Evolutionary conservation across 1,140 invertebrate species (phyloP).

Genomic region (Saccostrea cuccullata): DNA sequence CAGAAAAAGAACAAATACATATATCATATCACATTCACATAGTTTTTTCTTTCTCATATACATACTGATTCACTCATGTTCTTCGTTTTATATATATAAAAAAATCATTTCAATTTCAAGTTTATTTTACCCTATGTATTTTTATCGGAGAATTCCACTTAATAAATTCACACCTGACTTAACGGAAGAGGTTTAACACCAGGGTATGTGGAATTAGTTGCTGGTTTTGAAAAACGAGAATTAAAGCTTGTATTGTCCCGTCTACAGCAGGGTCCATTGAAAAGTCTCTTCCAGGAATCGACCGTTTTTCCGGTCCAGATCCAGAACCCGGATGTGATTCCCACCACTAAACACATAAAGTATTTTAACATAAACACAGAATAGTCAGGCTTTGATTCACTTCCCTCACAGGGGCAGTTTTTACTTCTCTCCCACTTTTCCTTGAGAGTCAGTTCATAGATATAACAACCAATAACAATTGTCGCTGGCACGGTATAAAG

Average conservation of each 20-base stretch:
- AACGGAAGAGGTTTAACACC: conserved; percentile 70
- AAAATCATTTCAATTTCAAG: neutral
- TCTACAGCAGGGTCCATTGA: conserved; percentile 72
- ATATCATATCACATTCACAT: neutral
- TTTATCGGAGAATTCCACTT: conserved; percentile 32
- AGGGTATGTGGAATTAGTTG: conserved; percentile 67
- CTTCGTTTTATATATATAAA: neutral
- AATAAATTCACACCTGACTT: conserved; percentile 67
- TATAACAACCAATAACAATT: conserved; percentile 93
- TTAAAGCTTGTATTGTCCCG: conserved; percentile 59
- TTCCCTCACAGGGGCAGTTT: conserved; percentile 83
- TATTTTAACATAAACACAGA: conserved; percentile 82
- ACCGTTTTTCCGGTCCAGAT: conserved; percentile 84
- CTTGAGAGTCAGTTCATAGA: conserved; percentile 81
- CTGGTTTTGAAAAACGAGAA: conserved; percentile 62
- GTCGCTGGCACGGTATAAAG: conserved; percentile 97
- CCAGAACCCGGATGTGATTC: conserved; percentile 84
- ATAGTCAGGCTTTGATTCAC: conserved; percentile 80
- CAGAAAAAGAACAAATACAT: neutral
- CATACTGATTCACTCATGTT: neutral
- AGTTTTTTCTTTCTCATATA: neutral
- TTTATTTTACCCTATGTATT: conserved; percentile 19
- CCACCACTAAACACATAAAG: conserved; percentile 82
- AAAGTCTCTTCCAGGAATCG: conserved; percentile 84
- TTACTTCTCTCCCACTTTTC: conserved; percentile 85